Percentiles rank a stretch among this genome's conserved stretches.
Conservation (phyloP, 2,797 vertebrate species). For the Cyclura pinguis region DNA sequence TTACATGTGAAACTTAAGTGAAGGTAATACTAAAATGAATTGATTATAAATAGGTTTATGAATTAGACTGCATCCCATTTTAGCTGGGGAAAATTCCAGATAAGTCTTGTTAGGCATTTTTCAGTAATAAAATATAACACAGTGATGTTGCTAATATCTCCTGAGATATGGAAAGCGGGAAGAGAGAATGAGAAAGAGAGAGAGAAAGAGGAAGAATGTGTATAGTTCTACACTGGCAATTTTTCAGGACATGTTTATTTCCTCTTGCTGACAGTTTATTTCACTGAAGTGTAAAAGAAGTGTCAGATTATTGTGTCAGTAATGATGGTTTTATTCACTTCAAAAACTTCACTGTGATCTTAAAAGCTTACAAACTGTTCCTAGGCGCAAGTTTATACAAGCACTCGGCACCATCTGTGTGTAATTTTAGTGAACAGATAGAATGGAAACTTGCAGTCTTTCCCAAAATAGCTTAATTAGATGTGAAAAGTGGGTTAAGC, state of each 20-base stretch:
- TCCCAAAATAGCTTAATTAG: conserved; percentile 68
- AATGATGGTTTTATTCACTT: conserved; percentile 81
- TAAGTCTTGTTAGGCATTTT: conserved; percentile 51
- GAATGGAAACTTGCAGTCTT: conserved; percentile 40
- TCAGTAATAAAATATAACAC: conserved; percentile 61
- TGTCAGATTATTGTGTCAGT: conserved; percentile 77
- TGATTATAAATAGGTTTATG: conserved; percentile 2
- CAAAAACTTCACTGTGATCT: conserved; percentile 80
- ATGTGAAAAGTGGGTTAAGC: conserved; percentile 43
- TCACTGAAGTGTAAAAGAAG: conserved; percentile 72
- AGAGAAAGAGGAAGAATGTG: neutral
- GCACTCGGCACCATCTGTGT: conserved; percentile 71
- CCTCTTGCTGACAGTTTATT: conserved; percentile 73
- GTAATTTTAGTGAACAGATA: conserved; percentile 63
- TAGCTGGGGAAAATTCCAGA: conserved; percentile 47
- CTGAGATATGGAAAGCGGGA: neutral
- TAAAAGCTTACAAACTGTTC: conserved; percentile 83
- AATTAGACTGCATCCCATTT: conserved; percentile 34
- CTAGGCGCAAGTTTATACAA: conserved; percentile 79
- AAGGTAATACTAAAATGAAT: conserved; percentile 31
- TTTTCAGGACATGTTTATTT: conserved; percentile 68
- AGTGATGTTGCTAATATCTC: conserved; percentile 57
- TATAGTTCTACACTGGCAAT: conserved; percentile 59
- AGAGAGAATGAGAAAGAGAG: conserved; percentile 12
- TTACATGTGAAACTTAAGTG: neutral